phyloP scores from a whole-genome alignment of 23 tunicate genomes.

The Trididemnum nubilum region DNA sequence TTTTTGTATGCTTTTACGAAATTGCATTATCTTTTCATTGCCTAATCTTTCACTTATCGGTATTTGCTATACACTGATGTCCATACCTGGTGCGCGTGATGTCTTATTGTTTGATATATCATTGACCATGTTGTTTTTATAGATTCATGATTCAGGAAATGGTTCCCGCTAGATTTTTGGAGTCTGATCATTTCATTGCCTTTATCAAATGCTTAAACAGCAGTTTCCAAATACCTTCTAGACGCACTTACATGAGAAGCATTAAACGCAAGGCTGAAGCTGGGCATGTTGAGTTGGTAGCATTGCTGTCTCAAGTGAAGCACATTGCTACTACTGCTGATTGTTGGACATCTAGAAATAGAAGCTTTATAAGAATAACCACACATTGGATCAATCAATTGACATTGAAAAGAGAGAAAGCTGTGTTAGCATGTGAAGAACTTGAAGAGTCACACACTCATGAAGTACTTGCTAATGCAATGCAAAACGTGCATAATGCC shows the following conservation, averaged over 20 bases:
- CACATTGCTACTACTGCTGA: constrained; percentile 22
- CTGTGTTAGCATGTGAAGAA: constrained; percentile 12
- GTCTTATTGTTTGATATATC: too few relatives aligned
- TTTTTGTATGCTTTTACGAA: too few relatives aligned
- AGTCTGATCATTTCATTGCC: not conserved
- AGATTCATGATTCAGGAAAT: constrained; percentile 17
- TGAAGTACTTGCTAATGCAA: constrained; percentile 29
- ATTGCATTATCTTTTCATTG: too few relatives aligned
- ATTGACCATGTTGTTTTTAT: too few relatives aligned
- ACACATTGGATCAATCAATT: constrained; percentile 6
- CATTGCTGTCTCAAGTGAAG: not conserved
- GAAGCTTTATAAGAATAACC: constrained; percentile 18
- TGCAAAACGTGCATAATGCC: constrained; percentile 17
- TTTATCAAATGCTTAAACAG: constrained; percentile 7
- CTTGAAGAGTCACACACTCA: constrained; percentile 8
- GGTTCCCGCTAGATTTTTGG: constrained; percentile 24
- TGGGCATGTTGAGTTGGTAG: not conserved
- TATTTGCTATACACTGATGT: too few relatives aligned
- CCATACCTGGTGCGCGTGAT: too few relatives aligned
- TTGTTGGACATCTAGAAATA: constrained; percentile 10
- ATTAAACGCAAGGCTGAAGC: constrained; percentile 1
- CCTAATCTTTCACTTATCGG: too few relatives aligned
- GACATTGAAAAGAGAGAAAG: constrained; percentile 9
- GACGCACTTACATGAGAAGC: constrained; percentile 15
- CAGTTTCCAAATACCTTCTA: constrained; percentile 1